These are phyloP conservation scores for Leptinotarsa peninsularis DNA, from an alignment of 2,888 invertebrate genomes.

Conservation along the genomic window DNA sequence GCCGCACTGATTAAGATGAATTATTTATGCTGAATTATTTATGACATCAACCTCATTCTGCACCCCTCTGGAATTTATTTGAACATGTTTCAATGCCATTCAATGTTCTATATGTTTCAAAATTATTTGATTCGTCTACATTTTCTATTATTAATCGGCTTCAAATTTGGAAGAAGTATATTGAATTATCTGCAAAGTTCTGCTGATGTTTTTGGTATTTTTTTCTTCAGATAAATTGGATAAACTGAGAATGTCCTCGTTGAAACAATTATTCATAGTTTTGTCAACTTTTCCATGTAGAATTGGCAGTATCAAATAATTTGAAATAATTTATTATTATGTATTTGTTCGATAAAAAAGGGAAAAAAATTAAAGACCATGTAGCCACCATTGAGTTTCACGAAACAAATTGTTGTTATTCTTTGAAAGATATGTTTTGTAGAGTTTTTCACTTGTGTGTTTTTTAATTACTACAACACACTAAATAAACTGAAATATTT, in stretches of 20 bases:
- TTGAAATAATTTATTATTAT: no score
- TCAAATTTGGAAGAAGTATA: background rate
- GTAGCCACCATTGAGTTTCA: no score
- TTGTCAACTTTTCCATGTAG: no score
- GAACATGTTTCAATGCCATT: background rate
- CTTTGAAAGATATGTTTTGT: no score
- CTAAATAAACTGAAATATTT: no score
- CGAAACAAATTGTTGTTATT: no score
- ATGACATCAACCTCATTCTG: background rate
- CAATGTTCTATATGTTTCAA: background rate
- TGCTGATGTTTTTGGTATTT: background rate
- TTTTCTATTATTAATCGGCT: background rate
- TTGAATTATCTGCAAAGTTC: background rate
- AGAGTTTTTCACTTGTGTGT: no score
- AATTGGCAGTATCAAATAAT: no score
- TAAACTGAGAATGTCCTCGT: background rate
- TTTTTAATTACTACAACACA: no score
- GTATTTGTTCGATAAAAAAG: no score
- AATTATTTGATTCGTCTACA: background rate
- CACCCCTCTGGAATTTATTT: background rate
- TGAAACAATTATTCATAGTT: no score
- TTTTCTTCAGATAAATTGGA: background rate
- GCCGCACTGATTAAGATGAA: background rate
- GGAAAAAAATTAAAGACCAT: no score
- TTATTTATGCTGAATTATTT: background rate